Evolutionary conservation across 2,888 invertebrate species (phyloP), one percentile per base, ranked within the genome.

Genomic region (Ecliptopera silaceata): DNA sequence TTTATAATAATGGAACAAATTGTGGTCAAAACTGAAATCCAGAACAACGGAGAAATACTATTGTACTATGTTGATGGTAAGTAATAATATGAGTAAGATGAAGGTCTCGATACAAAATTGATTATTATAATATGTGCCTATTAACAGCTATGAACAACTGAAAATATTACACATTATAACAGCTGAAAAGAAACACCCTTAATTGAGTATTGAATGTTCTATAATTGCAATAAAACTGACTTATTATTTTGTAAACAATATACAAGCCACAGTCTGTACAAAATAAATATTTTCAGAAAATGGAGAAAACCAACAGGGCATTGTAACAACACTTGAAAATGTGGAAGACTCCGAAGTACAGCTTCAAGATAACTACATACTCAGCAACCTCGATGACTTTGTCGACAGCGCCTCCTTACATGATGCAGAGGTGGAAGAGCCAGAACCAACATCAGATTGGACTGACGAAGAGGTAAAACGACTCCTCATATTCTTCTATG

Each of bases 21-120:
- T 32, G 79, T 88, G 1, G 80, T 89, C 2, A 89, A 89, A 70
- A 82, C 84, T 1, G 90, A 89, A 61, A 73, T 84, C 52, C 83
- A 86, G 31, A 71, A 78, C 0, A 86, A 86, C 71, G 88, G 87
- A 13, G 88, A 89, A 50, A 86, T 90, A 58, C 65, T 90, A 11
- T 68, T 90, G n/a, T 90, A 82, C 55, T 90, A 88, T 75, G 84
- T 90, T 42, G 85, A 89, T 70, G 88, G 90, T 90, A 74, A 80
- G 79, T 36, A 31, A 31, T 31, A 31, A 31, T 10, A 4, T 6
- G 4, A 22, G 22, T 22, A 22, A 4, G 8, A 22, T 22, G 4
- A 22, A 22, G 6, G 8, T 22, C 8, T 22, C 22, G 8, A 8
- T 1, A 22, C 22, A 5, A 8, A 5, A 22, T 8, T 3, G 22